These are phyloP conservation scores for Coregonus ussuriensis DNA, from an alignment of 2,797 vertebrate genomes.

Conservation along the genomic window DNA sequence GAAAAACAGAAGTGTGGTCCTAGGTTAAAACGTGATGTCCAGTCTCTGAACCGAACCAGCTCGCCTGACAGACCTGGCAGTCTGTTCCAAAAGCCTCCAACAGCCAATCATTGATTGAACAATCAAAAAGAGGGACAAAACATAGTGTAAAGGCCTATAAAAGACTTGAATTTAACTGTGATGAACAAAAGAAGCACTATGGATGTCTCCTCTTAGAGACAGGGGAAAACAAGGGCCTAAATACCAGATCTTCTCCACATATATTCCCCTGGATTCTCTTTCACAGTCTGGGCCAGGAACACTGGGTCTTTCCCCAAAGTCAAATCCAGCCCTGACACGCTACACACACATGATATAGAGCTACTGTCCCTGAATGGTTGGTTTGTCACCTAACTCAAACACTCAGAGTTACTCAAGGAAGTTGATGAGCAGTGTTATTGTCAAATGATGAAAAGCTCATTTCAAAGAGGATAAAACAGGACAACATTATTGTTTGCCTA, in stretches of 20 bases:
- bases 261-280: slow-evolving; percentile 50
- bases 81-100: slow-evolving; percentile 22
- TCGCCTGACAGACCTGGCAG: background rate
- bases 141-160: slow-evolving; percentile 45
- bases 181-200: slow-evolving; percentile 66
- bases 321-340: slow-evolving; percentile 13
- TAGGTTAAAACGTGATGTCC: slow-evolving; percentile 13
- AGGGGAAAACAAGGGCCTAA: slow-evolving; percentile 45
- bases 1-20: background rate
- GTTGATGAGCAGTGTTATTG: background rate
- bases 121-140: slow-evolving; percentile 50
- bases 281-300: slow-evolving; percentile 48
- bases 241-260: slow-evolving; percentile 72
- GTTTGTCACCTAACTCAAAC: slow-evolving; percentile 12
- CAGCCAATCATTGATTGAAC: slow-evolving; percentile 55
- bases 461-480: background rate
- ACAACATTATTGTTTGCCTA: background rate
- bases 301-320: slow-evolving; percentile 23
- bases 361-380: slow-evolving; percentile 19
- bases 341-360: slow-evolving; percentile 25
- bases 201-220: slow-evolving; percentile 57
- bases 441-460: background rate
- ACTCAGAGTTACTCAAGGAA: background rate
- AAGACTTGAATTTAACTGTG: slow-evolving; percentile 32
- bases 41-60: background rate